Base-by-base conservation (phyloP, 2,113 vertebrate species). In the Stegastes partitus region DNA sequence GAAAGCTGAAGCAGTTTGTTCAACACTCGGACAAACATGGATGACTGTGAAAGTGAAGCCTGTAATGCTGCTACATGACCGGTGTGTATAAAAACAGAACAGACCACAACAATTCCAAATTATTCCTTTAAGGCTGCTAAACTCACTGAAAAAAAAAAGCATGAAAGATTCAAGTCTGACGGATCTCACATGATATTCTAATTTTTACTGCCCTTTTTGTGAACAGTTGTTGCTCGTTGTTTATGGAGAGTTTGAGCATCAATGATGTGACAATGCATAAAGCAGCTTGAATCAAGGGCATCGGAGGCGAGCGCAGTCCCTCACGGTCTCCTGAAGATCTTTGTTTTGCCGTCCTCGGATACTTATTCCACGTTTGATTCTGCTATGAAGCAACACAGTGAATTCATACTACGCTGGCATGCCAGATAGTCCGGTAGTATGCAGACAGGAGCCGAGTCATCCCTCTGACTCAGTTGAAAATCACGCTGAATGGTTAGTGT, bases 401-500 rank as follows among this genome's bases (percentile, higher is more conserved):
- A 79, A 81, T 42, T 51, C 81, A 81, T 91, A 79, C 86, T 90
- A 82, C 80, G 39, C 81, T 85, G 65, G 75, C 84, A 74, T 67
- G 77, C 62, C 45, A 75, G 83, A 78, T 59, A 67, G 66, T 75
- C 34, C 47, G 50, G 44, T 77, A 73, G 68, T 85, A 85, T 90
- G 82, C 55, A 73, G 76, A 87, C 65, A 66, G 67, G 68, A 63
- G 68, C 68, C 47, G 70, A 81, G 58, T 71, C 54, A 21, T 79
- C 50, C 8, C 18, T 81, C 79, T 83, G 88, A 85, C 74, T 86
- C 87, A 70, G 64, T 28, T 66, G 74, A 31, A 80, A 55, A 50
- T 82, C 63, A 85, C 56, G 79, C 75, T 86, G 82, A 91, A 91
- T 88, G 88, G 55, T 73, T 80, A 57, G 79, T 80, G 84, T 86